Base-by-base conservation (phyloP, 2,888 invertebrate species). In the Acleris laterana region DNA sequence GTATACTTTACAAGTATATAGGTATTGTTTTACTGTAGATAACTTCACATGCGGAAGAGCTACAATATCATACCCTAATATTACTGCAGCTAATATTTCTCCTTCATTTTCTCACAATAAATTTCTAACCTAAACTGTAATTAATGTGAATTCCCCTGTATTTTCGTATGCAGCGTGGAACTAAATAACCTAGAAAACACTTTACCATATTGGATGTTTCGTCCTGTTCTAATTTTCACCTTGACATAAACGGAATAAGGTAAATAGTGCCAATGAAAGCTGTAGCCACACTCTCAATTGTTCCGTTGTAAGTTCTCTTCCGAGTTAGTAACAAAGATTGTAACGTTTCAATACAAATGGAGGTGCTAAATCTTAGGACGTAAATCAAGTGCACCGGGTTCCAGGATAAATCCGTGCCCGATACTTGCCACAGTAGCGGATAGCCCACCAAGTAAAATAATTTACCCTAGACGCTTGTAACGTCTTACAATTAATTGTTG, bases 341-440 rank as follows among this genome's bases (percentile, higher is more conserved):
- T 80, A 84, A 79, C 84, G 78, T 87, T 85, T 81, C 85, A 82
- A 87, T 88, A 85, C 86, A 84, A 87, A 83, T 84, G 84, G 83
- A 84, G 84, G 83, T 83, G 81, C 83, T 87, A 84, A 84, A 87
- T 87, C 84, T 85, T 84, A 77, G 77, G 77, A 74, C 82, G 82
- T 87, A 86, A 85, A 87, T 86, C 87, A 84, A 72, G 69, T 80
- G 75, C 79, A 79, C 74, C 71, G 75, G 77, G 78, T 80, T 72
- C 80, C 81, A 75, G 76, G 77, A 85, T 84, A 86, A 85, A 85
- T 86, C 83, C 77, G 76, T 79, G 64, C 53, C 49, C 64, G 59
- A 64, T 64, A 49, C 52, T 52, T 22, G 19, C 20, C 44, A 25
- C 5, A 11, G 61, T 52, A 53, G 28, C 28, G 38, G 28, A 38